A percentile compares a stretch with the other conserved stretches of the same genome.
These are phyloP conservation scores for Alsophila aescularia DNA, from an alignment of 2,888 invertebrate genomes.

Conservation along the genomic window DNA sequence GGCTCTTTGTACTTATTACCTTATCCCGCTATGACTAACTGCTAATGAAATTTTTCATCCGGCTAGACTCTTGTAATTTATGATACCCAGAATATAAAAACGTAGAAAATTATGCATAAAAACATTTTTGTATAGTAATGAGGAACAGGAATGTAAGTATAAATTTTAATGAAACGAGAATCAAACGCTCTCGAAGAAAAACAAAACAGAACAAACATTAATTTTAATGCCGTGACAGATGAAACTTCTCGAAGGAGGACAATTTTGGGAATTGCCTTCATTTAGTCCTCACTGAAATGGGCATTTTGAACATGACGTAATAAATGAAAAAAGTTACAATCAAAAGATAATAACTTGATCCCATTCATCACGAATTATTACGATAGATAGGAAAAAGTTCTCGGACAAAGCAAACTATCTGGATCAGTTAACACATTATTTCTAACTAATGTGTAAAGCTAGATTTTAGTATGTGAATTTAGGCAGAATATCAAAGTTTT, in stretches of 20 bases:
- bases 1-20: slow-evolving; percentile 44
- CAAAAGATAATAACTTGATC: slow-evolving; percentile 81
- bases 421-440: background rate
- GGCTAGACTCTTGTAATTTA: slow-evolving; percentile 50
- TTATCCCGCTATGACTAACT: slow-evolving; percentile 58
- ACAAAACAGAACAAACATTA: slow-evolving; percentile 82
- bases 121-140: slow-evolving; percentile 42
- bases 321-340: slow-evolving; percentile 83
- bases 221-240: slow-evolving; percentile 81
- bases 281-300: slow-evolving; percentile 74
- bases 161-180: slow-evolving; percentile 64
- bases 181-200: slow-evolving; percentile 72
- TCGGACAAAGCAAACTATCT: slow-evolving; percentile 6
- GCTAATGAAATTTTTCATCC: slow-evolving; percentile 62
- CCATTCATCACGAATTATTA: slow-evolving; percentile 77
- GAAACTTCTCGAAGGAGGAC: slow-evolving; percentile 77
- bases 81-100: slow-evolving; percentile 39
- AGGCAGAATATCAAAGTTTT: background rate
- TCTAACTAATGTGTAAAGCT: no score
- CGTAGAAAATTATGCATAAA: slow-evolving; percentile 40
- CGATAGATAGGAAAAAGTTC: slow-evolving; percentile 14
- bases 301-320: slow-evolving; percentile 79
- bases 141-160: slow-evolving; percentile 52
- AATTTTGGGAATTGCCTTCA: slow-evolving; percentile 80
- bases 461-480: no score